Evolutionary conservation across 2,888 invertebrate species (phyloP), one percentile per base, ranked within the genome.

Genomic region (Embidobia sp.): DNA sequence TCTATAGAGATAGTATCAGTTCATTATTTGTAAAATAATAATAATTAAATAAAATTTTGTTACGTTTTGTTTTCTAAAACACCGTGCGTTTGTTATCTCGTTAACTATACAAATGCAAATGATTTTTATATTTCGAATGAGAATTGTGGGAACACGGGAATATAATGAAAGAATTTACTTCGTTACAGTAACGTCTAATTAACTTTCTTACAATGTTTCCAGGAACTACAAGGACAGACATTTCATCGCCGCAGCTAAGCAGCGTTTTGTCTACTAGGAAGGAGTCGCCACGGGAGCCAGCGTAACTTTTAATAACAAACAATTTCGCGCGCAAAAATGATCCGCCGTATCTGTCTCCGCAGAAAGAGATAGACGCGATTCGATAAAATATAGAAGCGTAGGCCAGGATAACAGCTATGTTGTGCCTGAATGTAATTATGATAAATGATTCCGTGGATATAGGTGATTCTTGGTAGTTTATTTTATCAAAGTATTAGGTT

Each of bases 301-400:
- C 42, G 18, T 42, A 42, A 44, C 11, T 44, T 44, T 51, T 51
- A 44, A 19, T 44, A 26, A 44, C 35, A 22, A 59, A 59, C 22
- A 46, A 35, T 33, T 31, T 33, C 26, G 44, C 13, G 46, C 46
- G 13, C 44, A 46, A 26, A 18, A 22, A 1, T 2, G 44, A 15
- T 22, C 22, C 6, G 22, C 22, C 22, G 6, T 55, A 29, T 15
- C 26, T 46, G 46, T 22, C 59, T 59, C 59, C 33, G 59, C 59
- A 33, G 33, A 35, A 33, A 46, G 46, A 33, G 35, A 35, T 46
- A 26, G 46, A 59, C 46, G 46, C 2, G 33, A 33, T 26, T 59
- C 33, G 46, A 59, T 59, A 59, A 44, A 29, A 33, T 31, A n/a
- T 33, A 18, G 18, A 1, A 29, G 6, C 6, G 29, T 4, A 2